Evolutionary conservation across 2,797 vertebrate genomes (phyloP).

Genomic region (Heliangelus exortis): DNA sequence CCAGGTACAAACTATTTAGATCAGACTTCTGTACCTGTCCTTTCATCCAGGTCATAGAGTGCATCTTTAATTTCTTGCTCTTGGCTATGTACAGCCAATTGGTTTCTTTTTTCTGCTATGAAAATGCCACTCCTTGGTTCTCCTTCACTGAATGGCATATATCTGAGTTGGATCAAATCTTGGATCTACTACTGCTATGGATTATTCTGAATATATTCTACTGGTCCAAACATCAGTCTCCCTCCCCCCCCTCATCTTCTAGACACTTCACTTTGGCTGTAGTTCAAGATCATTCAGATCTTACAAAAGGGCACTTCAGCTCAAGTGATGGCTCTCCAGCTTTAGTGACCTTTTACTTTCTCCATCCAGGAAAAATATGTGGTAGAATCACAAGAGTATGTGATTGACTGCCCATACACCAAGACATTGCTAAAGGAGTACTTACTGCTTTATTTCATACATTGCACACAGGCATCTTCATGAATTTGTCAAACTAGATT

Average conservation of each 20-base stretch:
- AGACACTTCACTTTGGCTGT: background rate
- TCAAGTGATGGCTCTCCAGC: background rate
- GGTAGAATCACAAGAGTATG: background rate
- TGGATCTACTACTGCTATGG: background rate
- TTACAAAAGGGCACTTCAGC: background rate
- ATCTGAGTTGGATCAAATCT: background rate
- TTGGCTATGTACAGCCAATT: background rate
- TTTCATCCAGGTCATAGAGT: background rate
- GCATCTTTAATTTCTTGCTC: background rate
- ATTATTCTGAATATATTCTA: background rate
- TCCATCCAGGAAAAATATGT: background rate
- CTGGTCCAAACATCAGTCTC: background rate
- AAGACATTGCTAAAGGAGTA: background rate
- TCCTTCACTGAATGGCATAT: background rate
- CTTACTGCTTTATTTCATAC: background rate
- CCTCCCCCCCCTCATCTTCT: background rate
- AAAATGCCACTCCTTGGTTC: background rate
- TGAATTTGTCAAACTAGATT: background rate
- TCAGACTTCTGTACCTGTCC: background rate
- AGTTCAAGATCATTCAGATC: background rate
- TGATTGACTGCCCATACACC: background rate
- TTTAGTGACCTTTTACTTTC: background rate
- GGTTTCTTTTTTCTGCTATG: background rate
- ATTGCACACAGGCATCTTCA: rapidly evolving
- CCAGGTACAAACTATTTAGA: background rate